These are phyloP conservation scores for Anorthoa munda DNA, from an alignment of 2,888 invertebrate genomes.

Conservation along the genomic window DNA sequence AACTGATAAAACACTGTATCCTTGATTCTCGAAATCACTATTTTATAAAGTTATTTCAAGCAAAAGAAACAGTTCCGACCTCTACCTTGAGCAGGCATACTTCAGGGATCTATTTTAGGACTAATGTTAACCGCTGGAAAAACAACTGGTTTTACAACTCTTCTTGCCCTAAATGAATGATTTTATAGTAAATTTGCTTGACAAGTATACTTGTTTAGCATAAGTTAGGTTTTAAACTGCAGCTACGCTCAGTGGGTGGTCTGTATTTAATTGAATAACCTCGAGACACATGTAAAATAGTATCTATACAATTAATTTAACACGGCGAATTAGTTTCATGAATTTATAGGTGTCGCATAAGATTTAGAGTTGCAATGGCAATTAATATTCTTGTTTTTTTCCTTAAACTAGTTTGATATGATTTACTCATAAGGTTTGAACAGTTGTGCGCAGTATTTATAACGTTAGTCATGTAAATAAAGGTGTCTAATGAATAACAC, in stretches of 20 bases:
- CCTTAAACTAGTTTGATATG: slow-evolving; percentile 14
- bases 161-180: slow-evolving; percentile 8
- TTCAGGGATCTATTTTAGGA: slow-evolving; percentile 29
- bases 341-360: slow-evolving; percentile 4
- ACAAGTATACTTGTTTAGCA: slow-evolving; percentile 1
- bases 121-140: slow-evolving; percentile 1
- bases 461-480: slow-evolving; percentile 20
- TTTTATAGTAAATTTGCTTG: neutral
- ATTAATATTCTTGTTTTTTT: slow-evolving; percentile 45
- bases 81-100: slow-evolving; percentile 2
- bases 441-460: slow-evolving; percentile 18
- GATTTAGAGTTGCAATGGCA: slow-evolving; percentile 15
- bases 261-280: neutral
- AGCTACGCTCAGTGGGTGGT: neutral
- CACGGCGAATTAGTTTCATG: slow-evolving; percentile 2
- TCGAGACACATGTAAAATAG: slow-evolving; percentile 6
- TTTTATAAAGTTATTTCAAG: neutral
- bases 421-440: slow-evolving; percentile 4
- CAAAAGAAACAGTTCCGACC: neutral
- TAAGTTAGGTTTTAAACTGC: neutral
- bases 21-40: neutral
- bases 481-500: neutral
- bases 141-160: neutral
- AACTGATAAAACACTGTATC: too few relatives aligned
- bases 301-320: slow-evolving; percentile 6